Evolutionary conservation across 2,888 invertebrate species (phyloP), one percentile per base, ranked within the genome.

Genomic region (Terebella lapidaria): DNA sequence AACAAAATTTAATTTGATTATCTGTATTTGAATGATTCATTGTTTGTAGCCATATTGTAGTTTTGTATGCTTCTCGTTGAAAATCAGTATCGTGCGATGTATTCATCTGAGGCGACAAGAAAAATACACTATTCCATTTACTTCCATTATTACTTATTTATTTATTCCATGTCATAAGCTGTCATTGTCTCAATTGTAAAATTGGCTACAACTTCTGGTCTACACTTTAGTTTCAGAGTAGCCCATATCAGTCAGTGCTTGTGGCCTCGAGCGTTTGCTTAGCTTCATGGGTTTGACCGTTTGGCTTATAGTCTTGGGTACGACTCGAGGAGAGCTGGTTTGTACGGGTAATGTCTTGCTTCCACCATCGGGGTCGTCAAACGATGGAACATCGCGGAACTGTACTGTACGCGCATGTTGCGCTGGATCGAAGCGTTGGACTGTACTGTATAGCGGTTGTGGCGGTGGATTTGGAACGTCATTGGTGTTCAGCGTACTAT

Each of bases 211-310:
- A n/a, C n/a, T n/a, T n/a, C n/a, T n/a, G n/a, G n/a, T n/a, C n/a
- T n/a, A n/a, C n/a, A 49, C 49, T 22, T 49, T 49, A 5, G 49
- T 49, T 24, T 49, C 49, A 5, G 49, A 49, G 22, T 49, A 49
- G 5, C 49, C 49, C 49, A 49, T 49, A 22, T 49, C 49, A 24
- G 49, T n/a, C 18, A 49, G 49, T 15, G 35, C 10, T 24, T 49
- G 49, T n/a, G 49, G 22, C 5, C 24, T 22, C 18, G 18, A 5
- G 18, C 22, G 10, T 10, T 10, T 18, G 18, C 10, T 15, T 35
- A 35, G 35, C 10, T 18, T 10, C 10, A 10, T 35, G 49, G 5
- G 10, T 10, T 5, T n/a, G 18, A 22, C 5, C 18, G 49, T 49
- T n/a, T 24, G 18, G 18, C 18, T n/a, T 5, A 15, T 24, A 10